Conservation (phyloP, 1,140 invertebrate genomes). For the Wiebesia pumilae region DNA sequence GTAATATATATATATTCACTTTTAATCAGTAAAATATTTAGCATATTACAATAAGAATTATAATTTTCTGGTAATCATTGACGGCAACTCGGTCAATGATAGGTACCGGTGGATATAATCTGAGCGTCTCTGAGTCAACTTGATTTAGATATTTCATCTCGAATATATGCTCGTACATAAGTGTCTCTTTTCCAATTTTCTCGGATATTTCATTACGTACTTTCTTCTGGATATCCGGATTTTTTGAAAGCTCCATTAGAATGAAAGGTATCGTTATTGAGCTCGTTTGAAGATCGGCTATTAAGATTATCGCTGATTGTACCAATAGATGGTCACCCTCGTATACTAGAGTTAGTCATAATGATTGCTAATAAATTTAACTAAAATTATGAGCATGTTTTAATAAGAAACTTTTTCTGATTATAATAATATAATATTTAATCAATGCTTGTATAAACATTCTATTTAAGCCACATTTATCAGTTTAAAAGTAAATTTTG, state of each 20-base stretch:
- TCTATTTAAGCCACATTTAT: too few species aligned
- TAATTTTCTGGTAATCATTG: conserved; percentile 67
- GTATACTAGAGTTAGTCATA: conserved; percentile 14
- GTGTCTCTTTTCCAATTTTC: conserved; percentile 56
- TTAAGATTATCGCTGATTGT: conserved; percentile 68
- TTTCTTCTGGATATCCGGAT: conserved; percentile 65
- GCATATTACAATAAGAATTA: too few species aligned
- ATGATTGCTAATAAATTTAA: not conserved
- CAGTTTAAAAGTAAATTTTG: too few species aligned
- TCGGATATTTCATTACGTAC: conserved; percentile 77
- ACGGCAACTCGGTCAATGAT: conserved; percentile 73
- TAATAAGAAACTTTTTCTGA: too few species aligned
- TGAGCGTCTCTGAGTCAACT: conserved; percentile 66
- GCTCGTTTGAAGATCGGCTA: conserved; percentile 77
- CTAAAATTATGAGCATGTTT: too few species aligned
- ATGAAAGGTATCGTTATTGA: conserved; percentile 69
- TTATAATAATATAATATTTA: too few species aligned
- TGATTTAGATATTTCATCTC: conserved; percentile 63
- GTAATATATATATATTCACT: too few species aligned
- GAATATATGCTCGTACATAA: conserved; percentile 58
- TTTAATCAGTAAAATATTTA: too few species aligned
- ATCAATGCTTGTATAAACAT: too few species aligned
- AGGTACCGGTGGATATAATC: conserved; percentile 77
- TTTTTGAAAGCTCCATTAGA: conserved; percentile 68
- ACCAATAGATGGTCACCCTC: conserved; percentile 58